Evolutionary conservation across 2,888 invertebrate genomes (phyloP).

Genomic region (Plusia festucae): DNA sequence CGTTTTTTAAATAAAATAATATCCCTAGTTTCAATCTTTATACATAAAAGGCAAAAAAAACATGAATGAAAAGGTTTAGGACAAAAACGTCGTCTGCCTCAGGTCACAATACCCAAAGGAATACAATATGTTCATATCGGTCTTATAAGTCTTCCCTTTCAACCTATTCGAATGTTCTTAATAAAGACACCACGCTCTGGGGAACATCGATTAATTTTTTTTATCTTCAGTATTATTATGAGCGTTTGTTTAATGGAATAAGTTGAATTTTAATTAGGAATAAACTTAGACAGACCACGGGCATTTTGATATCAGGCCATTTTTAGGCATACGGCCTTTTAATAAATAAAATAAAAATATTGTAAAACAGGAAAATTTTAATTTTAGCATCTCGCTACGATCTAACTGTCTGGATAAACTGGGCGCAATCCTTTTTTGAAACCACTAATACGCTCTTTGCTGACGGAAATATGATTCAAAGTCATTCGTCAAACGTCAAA

Average conservation of each 20-base stretch:
- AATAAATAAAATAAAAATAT: not conserved
- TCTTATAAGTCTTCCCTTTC: not conserved
- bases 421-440: not conserved
- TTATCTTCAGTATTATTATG: not conserved
- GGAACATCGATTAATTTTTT: constrained; percentile 6
- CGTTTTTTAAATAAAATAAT: not conserved
- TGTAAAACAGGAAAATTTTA: too few species aligned
- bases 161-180: not conserved
- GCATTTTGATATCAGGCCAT: too few species aligned
- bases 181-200: not conserved
- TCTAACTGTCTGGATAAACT: not conserved
- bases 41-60: not conserved
- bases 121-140: constrained; percentile 3
- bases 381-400: not conserved
- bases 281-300: not conserved
- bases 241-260: not conserved
- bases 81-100: not conserved
- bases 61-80: constrained; percentile 3
- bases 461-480: constrained; percentile 6
- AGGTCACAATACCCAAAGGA: not conserved
- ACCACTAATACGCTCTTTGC: not conserved
- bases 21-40: not conserved
- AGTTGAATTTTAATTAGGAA: not conserved
- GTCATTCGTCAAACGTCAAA: constrained; percentile 4
- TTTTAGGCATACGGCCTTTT: not conserved